phyloP scores from a whole-genome alignment of 2,797 vertebrate species.

The Podarcis lilfordi region DNA sequence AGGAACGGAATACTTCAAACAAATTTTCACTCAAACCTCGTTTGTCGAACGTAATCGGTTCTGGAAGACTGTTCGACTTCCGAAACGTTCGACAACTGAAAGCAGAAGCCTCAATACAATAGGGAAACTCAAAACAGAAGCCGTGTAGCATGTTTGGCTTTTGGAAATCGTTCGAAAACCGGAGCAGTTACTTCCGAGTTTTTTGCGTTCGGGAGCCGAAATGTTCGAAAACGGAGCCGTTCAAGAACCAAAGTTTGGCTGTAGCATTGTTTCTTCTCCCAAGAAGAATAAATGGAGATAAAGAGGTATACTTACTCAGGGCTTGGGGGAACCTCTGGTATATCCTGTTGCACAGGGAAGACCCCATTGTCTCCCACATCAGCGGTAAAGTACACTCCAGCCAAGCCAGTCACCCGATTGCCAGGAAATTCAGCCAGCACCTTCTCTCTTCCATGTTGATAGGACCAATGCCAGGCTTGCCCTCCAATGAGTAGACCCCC shows the following conservation, averaged over 20 bases:
- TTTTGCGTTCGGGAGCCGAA: rapidly evolving
- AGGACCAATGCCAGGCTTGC: conserved; percentile 72
- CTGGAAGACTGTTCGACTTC: too few species aligned
- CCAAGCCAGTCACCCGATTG: conserved; percentile 81
- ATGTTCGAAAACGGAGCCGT: too few species aligned
- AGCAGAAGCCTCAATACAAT: too few species aligned
- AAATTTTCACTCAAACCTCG: not conserved
- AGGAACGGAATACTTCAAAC: not conserved
- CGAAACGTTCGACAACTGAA: too few species aligned
- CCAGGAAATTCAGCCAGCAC: conserved; percentile 76
- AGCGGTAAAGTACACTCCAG: conserved; percentile 84
- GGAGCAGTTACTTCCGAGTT: too few species aligned
- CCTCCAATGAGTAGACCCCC: conserved; percentile 68
- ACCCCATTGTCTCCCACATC: not conserved
- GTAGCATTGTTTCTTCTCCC: not conserved
- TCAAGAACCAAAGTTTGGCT: too few species aligned
- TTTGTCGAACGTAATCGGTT: too few species aligned
- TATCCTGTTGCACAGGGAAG: not conserved
- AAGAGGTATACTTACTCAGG: not conserved
- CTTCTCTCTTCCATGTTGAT: conserved; percentile 1
- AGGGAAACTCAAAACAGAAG: too few species aligned
- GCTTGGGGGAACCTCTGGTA: not conserved
- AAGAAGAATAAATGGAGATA: not conserved
- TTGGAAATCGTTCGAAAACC: too few species aligned
- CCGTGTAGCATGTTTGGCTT: too few species aligned